These are phyloP conservation scores for Ailurus styani DNA, from an alignment of 2,113 vertebrate species.

Conservation along the genomic window DNA sequence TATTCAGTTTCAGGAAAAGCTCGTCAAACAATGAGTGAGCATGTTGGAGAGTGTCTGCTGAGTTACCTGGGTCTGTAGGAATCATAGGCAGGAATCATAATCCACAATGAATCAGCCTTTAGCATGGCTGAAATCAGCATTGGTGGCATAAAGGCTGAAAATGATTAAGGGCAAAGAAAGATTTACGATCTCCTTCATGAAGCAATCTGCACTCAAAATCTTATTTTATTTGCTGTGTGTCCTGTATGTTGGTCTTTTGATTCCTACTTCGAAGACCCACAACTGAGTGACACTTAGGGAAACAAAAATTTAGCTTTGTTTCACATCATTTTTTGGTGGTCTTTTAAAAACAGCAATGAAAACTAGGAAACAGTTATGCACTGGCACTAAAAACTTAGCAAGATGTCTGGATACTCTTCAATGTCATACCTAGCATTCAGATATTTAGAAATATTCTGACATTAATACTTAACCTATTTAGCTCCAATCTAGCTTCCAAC, in stretches of 20 bases:
- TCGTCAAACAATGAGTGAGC: neutral
- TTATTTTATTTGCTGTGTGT: neutral
- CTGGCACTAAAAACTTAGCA: no score
- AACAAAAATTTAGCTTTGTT: neutral
- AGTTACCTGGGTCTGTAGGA: accelerated
- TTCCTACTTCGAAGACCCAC: neutral
- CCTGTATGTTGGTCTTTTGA: neutral
- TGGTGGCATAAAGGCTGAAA: neutral
- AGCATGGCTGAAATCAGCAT: neutral
- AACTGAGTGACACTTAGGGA: neutral
- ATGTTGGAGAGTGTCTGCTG: neutral
- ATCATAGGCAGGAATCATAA: accelerated
- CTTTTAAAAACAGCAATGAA: neutral
- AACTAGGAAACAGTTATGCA: neutral
- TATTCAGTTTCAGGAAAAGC: neutral
- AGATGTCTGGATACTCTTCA: neutral
- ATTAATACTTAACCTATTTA: neutral
- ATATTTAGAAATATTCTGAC: neutral
- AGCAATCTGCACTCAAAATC: neutral
- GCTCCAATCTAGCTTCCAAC: neutral
- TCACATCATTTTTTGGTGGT: neutral
- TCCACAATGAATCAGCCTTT: no score
- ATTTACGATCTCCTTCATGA: neutral
- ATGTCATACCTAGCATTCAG: neutral
- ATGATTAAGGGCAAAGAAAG: neutral